Percentiles rank a stretch among this genome's conserved stretches.
These are phyloP conservation scores for honey bee (Apis mellifera) DNA, from an alignment of 1,140 invertebrate genomes.

Conservation along the genomic window Amel_HAv3.1 CM009945.2:3431501-3432000, in stretches of 20 bases:
- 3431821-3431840: neutral
- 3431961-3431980: conserved; percentile 14
- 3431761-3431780: neutral
- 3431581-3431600: too few relatives aligned
- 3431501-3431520: too few relatives aligned
- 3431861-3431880: neutral
- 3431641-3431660: too few relatives aligned
- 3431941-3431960: neutral
- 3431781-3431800: neutral
- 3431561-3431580: too few relatives aligned
- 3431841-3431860: conserved; percentile 8
- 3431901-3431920: neutral
- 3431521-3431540: too few relatives aligned
- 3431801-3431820: neutral
- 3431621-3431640: too few relatives aligned
- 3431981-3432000: neutral
- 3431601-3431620: too few relatives aligned
- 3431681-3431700: too few relatives aligned
- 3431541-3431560: too few relatives aligned
- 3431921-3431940: neutral
- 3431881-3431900: neutral
- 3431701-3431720: neutral
- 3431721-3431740: neutral
- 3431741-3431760: neutral
- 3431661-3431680: too few relatives aligned